These are phyloP conservation scores for Picus viridis DNA, from an alignment of 2,797 vertebrate species.

Conservation along the genomic window DNA sequence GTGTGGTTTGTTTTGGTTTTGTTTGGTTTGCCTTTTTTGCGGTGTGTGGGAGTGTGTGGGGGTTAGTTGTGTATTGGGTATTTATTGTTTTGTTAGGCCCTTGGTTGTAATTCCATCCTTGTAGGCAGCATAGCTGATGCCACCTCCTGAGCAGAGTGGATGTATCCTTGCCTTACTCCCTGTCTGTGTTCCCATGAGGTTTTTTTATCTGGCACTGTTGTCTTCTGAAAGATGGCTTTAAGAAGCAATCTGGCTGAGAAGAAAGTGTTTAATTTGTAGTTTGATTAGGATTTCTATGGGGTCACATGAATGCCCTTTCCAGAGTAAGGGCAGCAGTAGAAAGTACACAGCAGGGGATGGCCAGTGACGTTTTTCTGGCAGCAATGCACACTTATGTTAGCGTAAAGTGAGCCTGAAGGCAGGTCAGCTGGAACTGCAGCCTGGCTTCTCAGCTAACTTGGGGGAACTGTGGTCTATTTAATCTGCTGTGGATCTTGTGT, in stretches of 20 bases:
- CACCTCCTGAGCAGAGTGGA: background rate
- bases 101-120: background rate
- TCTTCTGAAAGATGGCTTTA: background rate
- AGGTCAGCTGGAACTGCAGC: slow-evolving; percentile 19
- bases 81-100: background rate
- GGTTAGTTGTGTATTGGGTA: background rate
- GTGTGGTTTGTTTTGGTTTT: background rate
- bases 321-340: background rate
- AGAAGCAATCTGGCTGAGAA: background rate
- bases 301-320: background rate
- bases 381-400: background rate
- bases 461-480: background rate
- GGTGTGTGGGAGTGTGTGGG: background rate
- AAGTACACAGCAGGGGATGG: background rate
- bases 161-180: background rate
- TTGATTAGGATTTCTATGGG: background rate
- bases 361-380: background rate
- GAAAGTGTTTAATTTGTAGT: background rate
- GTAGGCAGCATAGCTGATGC: background rate
- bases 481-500: background rate
- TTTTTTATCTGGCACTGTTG: background rate
- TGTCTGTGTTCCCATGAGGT: background rate
- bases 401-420: background rate
- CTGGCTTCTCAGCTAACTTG: background rate
- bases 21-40: background rate